Conservation (phyloP, 2,113 vertebrate species). For the Thermophis baileyi region DNA sequence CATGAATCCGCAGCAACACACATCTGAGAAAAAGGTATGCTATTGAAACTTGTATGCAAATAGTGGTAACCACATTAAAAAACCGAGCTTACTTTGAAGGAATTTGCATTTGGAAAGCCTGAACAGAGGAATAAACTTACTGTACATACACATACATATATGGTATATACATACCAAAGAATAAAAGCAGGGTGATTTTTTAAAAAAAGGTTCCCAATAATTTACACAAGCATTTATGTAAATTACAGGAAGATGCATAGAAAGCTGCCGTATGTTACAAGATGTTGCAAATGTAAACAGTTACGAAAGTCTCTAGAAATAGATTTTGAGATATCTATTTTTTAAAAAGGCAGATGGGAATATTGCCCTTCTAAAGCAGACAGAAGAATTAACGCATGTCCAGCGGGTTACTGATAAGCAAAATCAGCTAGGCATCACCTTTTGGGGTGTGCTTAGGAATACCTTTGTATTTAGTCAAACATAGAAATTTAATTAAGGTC, state of each 20-base stretch:
- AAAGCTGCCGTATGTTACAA: neutral
- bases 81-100: neutral
- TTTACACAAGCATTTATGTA: neutral
- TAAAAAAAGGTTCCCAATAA: neutral
- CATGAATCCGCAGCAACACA: neutral
- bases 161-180: neutral
- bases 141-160: neutral
- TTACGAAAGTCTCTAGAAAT: neutral
- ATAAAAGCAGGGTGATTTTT: neutral
- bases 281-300: neutral
- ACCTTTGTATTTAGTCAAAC: neutral
- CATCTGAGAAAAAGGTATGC: neutral
- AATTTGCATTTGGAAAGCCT: neutral
- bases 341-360: neutral
- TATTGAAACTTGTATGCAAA: neutral
- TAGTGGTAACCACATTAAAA: neutral
- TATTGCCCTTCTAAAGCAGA: neutral
- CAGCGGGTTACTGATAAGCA: neutral
- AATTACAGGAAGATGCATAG: neutral
- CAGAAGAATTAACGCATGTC: neutral
- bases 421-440: neutral
- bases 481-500: neutral
- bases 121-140: neutral
- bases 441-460: neutral
- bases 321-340: neutral